Evolutionary conservation across 2,888 invertebrate species (phyloP).

Genomic region (Gortyna flavago): DNA sequence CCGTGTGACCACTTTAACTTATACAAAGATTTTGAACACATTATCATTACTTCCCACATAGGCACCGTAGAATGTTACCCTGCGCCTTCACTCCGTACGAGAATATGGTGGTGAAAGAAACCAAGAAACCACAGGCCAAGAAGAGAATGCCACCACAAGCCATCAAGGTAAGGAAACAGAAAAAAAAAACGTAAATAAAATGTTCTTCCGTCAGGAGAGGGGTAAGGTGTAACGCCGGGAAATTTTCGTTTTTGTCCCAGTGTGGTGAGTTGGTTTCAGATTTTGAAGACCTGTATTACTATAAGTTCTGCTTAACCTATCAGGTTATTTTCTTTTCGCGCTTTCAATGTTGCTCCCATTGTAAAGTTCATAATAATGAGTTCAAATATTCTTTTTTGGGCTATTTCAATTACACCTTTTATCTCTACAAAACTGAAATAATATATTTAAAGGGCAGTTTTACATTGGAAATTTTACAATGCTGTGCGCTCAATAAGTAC

Average conservation of each 20-base stretch:
- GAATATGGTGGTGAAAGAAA: slow-evolving; percentile 66
- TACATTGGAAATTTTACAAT: neutral
- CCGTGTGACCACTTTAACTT: neutral
- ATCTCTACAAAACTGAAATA: neutral
- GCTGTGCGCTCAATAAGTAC: neutral
- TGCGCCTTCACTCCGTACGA: slow-evolving; percentile 80
- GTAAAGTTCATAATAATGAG: neutral
- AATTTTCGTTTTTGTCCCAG: neutral
- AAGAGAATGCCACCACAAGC: slow-evolving; percentile 79
- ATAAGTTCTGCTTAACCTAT: neutral
- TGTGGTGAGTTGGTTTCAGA: slow-evolving; percentile 15
- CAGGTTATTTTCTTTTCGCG: neutral
- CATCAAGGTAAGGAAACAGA: slow-evolving; percentile 73
- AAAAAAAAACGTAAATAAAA: neutral
- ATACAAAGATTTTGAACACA: neutral
- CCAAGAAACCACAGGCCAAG: slow-evolving; percentile 65
- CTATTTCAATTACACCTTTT: neutral
- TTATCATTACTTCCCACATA: slow-evolving; percentile 48
- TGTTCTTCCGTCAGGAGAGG: neutral
- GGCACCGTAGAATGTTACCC: slow-evolving; percentile 78
- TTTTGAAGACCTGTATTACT: neutral
- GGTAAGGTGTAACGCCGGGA: neutral
- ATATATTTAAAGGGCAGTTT: neutral
- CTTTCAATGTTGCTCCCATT: neutral
- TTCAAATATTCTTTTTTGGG: neutral